Evolutionary conservation across 2,113 vertebrate species (phyloP).

Genomic region (Hypomesus transpacificus): DNA sequence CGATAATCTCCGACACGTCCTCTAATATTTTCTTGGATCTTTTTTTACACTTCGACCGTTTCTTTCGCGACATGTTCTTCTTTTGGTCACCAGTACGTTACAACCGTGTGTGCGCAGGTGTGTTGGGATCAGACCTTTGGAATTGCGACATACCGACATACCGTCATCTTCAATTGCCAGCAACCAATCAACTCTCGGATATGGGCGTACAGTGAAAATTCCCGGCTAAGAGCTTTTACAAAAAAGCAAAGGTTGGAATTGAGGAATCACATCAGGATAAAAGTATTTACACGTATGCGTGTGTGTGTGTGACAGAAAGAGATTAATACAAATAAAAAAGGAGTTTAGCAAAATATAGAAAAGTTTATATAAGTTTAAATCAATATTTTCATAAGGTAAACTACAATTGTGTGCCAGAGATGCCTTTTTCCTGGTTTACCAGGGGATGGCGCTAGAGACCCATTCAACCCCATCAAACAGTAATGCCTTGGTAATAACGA

Average conservation of each 20-base stretch:
- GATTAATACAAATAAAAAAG: no score
- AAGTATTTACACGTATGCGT: no score
- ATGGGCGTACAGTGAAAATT: not conserved
- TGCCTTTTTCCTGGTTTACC: not conserved
- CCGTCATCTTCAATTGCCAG: not conserved
- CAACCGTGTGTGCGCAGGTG: not conserved
- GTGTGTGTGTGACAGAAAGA: no score
- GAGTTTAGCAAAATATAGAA: no score
- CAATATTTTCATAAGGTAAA: no score
- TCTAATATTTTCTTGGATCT: constrained; percentile 12
- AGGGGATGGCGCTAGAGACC: not conserved
- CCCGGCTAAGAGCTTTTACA: no score
- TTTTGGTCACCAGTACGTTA: not conserved
- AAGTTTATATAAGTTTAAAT: no score
- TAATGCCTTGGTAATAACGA: no score
- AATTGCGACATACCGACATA: not conserved
- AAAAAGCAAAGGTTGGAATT: no score
- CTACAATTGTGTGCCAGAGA: no score
- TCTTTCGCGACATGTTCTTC: constrained; percentile 27
- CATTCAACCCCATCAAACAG: not conserved
- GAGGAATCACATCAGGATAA: no score
- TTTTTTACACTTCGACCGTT: constrained; percentile 14
- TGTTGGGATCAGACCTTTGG: constrained; percentile 12
- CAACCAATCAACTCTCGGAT: not conserved
- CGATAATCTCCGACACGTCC: constrained; percentile 13